Conservation (phyloP, 1,140 invertebrate genomes). For the Drosophila repletoides region DNA sequence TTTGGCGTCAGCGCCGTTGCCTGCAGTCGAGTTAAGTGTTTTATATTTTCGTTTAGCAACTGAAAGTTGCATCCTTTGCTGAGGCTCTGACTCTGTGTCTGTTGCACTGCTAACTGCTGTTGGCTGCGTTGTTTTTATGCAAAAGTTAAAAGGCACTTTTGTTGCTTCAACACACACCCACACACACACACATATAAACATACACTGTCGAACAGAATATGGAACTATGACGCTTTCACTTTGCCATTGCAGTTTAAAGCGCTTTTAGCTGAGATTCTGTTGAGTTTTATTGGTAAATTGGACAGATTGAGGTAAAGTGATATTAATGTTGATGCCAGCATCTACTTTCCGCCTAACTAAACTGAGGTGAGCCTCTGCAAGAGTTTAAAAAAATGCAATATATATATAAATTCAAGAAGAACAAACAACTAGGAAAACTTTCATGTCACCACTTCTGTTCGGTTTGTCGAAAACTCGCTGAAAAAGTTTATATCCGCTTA, state of each 20-base stretch:
- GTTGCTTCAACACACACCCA: slow-evolving; percentile 36
- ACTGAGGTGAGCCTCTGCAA: background rate
- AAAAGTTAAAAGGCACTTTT: slow-evolving; percentile 71
- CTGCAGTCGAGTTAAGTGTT: slow-evolving; percentile 76
- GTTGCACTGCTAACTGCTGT: slow-evolving; percentile 46
- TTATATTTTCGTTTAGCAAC: slow-evolving; percentile 81
- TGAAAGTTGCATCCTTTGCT: slow-evolving; percentile 75
- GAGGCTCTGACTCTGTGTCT: slow-evolving; percentile 13
- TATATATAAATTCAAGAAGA: background rate
- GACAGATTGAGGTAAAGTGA: slow-evolving; percentile 76
- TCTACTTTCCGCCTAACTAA: background rate
- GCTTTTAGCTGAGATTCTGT: slow-evolving; percentile 52
- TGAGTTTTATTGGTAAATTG: slow-evolving; percentile 77
- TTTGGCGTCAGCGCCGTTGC: slow-evolving; percentile 22
- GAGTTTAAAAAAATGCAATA: background rate
- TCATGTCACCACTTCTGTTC: background rate
- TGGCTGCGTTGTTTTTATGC: slow-evolving; percentile 69
- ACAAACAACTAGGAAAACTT: slow-evolving; percentile 1
- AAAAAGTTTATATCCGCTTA: slow-evolving; percentile 15
- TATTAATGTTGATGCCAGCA: slow-evolving; percentile 56
- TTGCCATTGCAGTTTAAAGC: slow-evolving; percentile 62
- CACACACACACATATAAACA: slow-evolving; percentile 29
- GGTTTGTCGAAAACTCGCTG: background rate
- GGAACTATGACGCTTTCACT: slow-evolving; percentile 27
- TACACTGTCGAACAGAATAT: slow-evolving; percentile 11